These are phyloP conservation scores for Hipposideros larvatus DNA, from an alignment of 2,797 vertebrate species.

Conservation along the genomic window DNA sequence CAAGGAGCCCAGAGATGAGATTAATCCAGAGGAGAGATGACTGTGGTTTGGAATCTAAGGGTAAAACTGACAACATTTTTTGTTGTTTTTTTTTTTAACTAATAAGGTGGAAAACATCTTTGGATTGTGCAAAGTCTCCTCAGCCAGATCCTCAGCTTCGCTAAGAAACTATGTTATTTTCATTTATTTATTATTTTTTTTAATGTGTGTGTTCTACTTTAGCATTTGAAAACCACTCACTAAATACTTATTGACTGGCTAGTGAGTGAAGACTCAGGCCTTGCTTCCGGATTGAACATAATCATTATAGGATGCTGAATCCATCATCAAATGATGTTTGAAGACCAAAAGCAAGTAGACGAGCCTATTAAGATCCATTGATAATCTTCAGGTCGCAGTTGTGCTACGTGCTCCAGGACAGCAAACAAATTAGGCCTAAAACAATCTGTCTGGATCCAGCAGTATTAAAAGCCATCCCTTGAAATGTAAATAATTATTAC, in stretches of 20 bases:
- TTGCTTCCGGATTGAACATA: neutral
- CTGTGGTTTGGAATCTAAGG: neutral
- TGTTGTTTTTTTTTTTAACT: conserved; percentile 6
- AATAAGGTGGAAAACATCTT: conserved; percentile 31
- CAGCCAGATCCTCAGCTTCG: conserved; percentile 28
- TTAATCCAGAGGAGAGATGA: neutral
- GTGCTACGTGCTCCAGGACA: neutral
- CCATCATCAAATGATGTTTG: conserved; percentile 42
- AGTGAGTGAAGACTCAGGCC: neutral
- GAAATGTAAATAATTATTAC: neutral
- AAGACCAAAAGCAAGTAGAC: conserved; percentile 44
- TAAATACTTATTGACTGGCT: conserved; percentile 40
- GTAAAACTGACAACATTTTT: neutral
- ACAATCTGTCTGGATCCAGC: neutral
- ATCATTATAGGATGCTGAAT: conserved; percentile 2
- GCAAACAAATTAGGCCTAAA: neutral
- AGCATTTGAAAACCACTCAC: neutral
- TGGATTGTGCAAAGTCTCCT: neutral
- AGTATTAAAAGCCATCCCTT: conserved; percentile 22
- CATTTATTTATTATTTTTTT: neutral
- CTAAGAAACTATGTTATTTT: conserved; percentile 9
- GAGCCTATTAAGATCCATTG: neutral
- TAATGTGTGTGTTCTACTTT: neutral
- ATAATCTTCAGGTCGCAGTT: neutral
- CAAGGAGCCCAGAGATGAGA: neutral